These are phyloP conservation scores for Holacanthella duospinosa DNA, from an alignment of 2,888 invertebrate genomes.

Conservation along the genomic window DNA sequence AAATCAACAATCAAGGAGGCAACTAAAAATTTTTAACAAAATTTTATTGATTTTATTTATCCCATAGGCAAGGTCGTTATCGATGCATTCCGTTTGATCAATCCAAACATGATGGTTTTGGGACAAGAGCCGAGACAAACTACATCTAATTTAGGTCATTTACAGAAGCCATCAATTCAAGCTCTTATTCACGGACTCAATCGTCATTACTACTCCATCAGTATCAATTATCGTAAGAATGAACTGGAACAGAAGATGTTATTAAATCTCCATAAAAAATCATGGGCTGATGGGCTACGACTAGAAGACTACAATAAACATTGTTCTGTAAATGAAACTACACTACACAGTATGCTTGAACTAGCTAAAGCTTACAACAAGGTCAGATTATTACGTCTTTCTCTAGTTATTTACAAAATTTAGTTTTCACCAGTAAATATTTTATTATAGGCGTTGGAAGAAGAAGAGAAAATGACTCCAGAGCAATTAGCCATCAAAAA, in stretches of 20 bases:
- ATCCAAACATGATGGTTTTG: conserved; percentile 97
- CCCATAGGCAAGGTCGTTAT: conserved; percentile 75
- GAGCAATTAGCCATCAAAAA: conserved; percentile 98
- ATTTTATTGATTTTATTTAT: not conserved
- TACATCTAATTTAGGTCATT: conserved; percentile 94
- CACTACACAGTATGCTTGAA: conserved; percentile 91
- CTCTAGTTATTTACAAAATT: not conserved
- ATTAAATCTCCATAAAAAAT: conserved; percentile 94
- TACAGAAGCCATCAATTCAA: conserved; percentile 95
- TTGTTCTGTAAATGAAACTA: conserved; percentile 82
- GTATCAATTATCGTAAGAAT: conserved; percentile 98
- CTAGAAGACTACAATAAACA: conserved; percentile 86
- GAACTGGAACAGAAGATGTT: conserved; percentile 99
- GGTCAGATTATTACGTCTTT: conserved; percentile 41
- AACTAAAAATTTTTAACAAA: not conserved
- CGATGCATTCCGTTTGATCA: conserved; percentile 97
- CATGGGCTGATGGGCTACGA: conserved; percentile 93
- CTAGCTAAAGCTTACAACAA: conserved; percentile 96
- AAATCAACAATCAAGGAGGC: conserved; percentile 20
- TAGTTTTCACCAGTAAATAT: not conserved
- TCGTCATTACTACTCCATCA: conserved; percentile 97
- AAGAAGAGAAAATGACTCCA: conserved; percentile 98
- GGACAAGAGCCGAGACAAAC: conserved; percentile 98
- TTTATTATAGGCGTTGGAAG: conserved; percentile 67
- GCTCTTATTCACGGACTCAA: conserved; percentile 97